A percentile compares a stretch with the other conserved stretches of the same genome.
Evolutionary conservation across 2,113 vertebrate genomes (phyloP).

Genomic region (Hoplias malabaricus): DNA sequence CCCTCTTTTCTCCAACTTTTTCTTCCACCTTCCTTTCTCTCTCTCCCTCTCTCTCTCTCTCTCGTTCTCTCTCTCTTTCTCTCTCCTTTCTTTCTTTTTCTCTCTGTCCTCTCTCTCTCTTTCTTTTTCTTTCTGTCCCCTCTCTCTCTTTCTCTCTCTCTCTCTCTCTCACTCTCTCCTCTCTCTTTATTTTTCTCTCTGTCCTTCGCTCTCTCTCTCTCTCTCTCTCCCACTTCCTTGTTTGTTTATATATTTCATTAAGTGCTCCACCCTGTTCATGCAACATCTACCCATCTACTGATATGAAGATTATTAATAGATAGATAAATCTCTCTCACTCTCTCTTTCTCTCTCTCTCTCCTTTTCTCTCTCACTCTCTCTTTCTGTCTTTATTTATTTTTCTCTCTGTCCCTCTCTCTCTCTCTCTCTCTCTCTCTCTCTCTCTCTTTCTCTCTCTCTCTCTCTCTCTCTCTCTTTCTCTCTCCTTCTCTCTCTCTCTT

Average conservation of each 20-base stretch:
- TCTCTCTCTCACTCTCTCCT: neutral
- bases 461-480: neutral
- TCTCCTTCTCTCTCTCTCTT: neutral
- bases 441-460: too few species aligned
- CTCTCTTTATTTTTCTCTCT: neutral
- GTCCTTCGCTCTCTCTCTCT: neutral
- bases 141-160: neutral
- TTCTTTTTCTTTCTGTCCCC: neutral
- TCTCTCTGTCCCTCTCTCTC: neutral
- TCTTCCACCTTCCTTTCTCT: neutral
- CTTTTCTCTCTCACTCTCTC: neutral
- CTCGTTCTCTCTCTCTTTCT: too few species aligned
- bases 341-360: neutral
- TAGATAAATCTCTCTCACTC: too few species aligned
- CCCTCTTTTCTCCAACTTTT: too few species aligned
- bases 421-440: neutral
- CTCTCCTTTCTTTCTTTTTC: neutral
- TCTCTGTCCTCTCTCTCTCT: neutral
- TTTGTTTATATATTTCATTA: slow-evolving; percentile 5
- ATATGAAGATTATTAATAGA: too few species aligned
- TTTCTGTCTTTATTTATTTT: neutral
- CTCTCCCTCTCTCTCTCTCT: neutral
- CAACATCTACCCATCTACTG: too few species aligned
- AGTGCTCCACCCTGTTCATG: too few species aligned
- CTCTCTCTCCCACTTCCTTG: neutral